Percentiles rank a stretch among this genome's conserved stretches.
Conservation (phyloP, 1,140 invertebrate species). For the Drosophila bocki region DNA sequence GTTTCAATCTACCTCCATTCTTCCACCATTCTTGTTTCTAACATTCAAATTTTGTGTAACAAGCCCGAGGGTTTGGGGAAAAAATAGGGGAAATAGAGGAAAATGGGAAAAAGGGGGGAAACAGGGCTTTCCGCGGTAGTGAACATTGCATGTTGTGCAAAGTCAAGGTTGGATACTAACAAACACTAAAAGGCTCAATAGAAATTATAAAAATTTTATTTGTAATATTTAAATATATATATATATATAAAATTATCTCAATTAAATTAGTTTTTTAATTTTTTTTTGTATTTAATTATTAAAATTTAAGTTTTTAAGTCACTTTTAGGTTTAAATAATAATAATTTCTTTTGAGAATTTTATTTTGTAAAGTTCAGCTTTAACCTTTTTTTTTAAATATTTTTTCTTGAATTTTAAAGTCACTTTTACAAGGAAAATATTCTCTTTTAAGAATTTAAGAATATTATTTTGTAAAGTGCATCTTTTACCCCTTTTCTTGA, state of each 20-base stretch:
- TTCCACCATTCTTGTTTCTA: slow-evolving; percentile 5
- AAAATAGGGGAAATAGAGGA: background rate
- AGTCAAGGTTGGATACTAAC: slow-evolving; percentile 63
- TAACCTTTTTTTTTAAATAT: no score
- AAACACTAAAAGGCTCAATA: slow-evolving; percentile 25
- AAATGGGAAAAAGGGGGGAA: background rate
- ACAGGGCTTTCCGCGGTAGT: background rate
- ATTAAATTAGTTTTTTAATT: no score
- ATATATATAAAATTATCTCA: background rate
- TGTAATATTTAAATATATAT: no score
- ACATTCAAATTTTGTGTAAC: slow-evolving; percentile 35
- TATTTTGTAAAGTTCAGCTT: no score
- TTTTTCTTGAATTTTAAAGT: background rate
- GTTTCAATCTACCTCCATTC: slow-evolving; percentile 10
- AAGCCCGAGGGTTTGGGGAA: background rate
- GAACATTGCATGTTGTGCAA: slow-evolving; percentile 76
- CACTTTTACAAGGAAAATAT: background rate
- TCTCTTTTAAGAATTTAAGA: no score
- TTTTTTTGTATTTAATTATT: no score
- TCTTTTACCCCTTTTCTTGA: background rate
- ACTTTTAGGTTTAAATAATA: no score
- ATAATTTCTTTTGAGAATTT: no score
- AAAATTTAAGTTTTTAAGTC: no score
- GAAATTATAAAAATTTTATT: background rate
- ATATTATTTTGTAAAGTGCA: slow-evolving; percentile 1